Percentiles rank a stretch among this genome's conserved stretches.
These are phyloP conservation scores for Torymus auratus DNA, from an alignment of 2,888 invertebrate genomes.

Conservation along the genomic window DNA sequence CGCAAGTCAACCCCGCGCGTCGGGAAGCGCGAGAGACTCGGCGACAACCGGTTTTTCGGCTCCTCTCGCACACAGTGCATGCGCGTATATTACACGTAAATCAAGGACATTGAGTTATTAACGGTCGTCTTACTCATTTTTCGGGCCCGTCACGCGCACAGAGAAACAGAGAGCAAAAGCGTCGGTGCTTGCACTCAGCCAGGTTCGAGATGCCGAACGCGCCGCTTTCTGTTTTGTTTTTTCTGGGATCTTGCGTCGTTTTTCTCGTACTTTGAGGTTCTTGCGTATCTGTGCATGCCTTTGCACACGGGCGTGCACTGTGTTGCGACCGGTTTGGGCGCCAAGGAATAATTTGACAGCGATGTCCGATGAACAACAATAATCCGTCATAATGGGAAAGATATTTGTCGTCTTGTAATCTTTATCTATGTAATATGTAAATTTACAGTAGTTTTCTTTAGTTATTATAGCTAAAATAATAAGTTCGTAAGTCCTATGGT, in stretches of 20 bases:
- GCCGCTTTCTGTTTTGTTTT: background rate
- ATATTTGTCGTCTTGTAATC: too few species aligned
- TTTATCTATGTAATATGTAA: too few species aligned
- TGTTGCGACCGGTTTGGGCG: conserved; percentile 17
- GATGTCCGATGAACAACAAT: too few species aligned
- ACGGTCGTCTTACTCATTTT: conserved; percentile 7
- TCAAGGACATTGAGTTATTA: conserved; percentile 28
- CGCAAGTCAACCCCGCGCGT: conserved; percentile 8
- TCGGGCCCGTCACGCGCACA: background rate
- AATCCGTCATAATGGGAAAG: too few species aligned
- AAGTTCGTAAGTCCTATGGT: too few species aligned
- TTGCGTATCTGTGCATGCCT: background rate
- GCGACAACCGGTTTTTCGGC: conserved; percentile 22
- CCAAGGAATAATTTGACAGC: too few species aligned
- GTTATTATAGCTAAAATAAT: too few species aligned
- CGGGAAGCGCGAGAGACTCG: background rate
- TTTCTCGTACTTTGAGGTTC: conserved; percentile 2
- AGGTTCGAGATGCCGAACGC: conserved; percentile 13
- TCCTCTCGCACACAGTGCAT: background rate
- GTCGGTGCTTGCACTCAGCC: conserved; percentile 12
- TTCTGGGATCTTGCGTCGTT: background rate
- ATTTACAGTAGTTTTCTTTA: too few species aligned
- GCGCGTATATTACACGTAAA: background rate
- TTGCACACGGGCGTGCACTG: too few species aligned
- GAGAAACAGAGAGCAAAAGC: too few species aligned